These are phyloP conservation scores for Polypterus bichir DNA, from an alignment of 2,113 vertebrate species.

Conservation along the genomic window DNA sequence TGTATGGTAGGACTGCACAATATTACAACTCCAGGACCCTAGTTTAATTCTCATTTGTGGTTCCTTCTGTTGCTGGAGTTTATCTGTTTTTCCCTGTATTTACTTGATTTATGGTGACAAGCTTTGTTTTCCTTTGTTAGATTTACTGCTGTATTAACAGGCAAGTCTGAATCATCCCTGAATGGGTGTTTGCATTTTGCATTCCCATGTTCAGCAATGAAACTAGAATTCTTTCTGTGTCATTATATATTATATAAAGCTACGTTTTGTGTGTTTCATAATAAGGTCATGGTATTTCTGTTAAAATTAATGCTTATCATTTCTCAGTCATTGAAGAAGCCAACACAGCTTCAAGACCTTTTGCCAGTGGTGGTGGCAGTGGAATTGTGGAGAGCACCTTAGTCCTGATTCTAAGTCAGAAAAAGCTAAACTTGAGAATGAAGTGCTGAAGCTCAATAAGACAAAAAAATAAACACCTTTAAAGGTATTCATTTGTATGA, in stretches of 20 bases:
- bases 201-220: background rate
- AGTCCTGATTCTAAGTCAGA: conserved; percentile 46
- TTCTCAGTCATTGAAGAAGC: conserved; percentile 46
- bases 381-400: conserved; percentile 61
- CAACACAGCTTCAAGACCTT: conserved; percentile 28
- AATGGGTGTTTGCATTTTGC: no score
- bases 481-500: no score
- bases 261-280: conserved; percentile 1
- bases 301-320: no score
- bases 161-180: background rate
- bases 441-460: conserved; percentile 48
- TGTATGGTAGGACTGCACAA: no score
- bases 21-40: no score
- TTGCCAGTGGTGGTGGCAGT: conserved; percentile 56
- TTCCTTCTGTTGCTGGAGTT: background rate
- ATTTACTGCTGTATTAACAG: background rate
- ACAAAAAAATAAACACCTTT: conserved; percentile 48
- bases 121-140: no score
- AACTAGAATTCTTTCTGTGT: background rate
- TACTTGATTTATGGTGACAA: background rate
- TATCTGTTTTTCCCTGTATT: background rate
- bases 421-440: conserved; percentile 56
- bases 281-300: no score
- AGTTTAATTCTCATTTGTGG: background rate
- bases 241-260: background rate